phyloP scores from a whole-genome alignment of 2,113 vertebrate genomes.

The Mobula hypostoma region DNA sequence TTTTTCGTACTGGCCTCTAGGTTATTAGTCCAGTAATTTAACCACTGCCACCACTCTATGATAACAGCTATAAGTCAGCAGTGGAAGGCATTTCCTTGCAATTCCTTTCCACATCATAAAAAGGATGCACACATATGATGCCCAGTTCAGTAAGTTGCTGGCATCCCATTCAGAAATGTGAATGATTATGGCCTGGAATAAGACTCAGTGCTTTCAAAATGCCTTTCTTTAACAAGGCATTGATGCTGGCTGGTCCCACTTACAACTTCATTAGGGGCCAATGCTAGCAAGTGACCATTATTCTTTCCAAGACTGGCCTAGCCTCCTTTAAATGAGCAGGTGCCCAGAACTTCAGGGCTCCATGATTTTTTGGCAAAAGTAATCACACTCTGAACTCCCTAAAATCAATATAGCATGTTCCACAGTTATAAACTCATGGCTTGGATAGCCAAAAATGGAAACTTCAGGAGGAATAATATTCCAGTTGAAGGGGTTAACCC shows the following conservation, averaged over 20 bases:
- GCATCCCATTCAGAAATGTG: not conserved
- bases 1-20: too few species aligned
- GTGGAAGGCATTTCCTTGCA: not conserved
- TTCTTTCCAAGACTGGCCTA: not conserved
- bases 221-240: not conserved
- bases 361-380: not conserved
- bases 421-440: not conserved
- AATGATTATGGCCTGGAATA: not conserved
- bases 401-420: not conserved
- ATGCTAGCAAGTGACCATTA: not conserved
- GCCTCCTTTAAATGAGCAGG: not conserved
- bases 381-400: too few species aligned
- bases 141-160: constrained; percentile 8
- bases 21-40: too few species aligned
- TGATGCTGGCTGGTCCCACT: not conserved
- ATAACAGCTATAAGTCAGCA: not conserved
- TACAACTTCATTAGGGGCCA: not conserved
- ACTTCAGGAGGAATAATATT: too few species aligned
- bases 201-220: not conserved
- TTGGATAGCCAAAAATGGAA: not conserved
- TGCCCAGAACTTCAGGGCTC: not conserved
- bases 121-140: not conserved
- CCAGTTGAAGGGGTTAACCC: too few species aligned
- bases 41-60: too few species aligned
- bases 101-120: not conserved